A percentile compares a stretch with the other conserved stretches of the same genome.
These are phyloP conservation scores for Labroides dimidiatus DNA, from an alignment of 2,797 vertebrate genomes.

Conservation along the genomic window DNA sequence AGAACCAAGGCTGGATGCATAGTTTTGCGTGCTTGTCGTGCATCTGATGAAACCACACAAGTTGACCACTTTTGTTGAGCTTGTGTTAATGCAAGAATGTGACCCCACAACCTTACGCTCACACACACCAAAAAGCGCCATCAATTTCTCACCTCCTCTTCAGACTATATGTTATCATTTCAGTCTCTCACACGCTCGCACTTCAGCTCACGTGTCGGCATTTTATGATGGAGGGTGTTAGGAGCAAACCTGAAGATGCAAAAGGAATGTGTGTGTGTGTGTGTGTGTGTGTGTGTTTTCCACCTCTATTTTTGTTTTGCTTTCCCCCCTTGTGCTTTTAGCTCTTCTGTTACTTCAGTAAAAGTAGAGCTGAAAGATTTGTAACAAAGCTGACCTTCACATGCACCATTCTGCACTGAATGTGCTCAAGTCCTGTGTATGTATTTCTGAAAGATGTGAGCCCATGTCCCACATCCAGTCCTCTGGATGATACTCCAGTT, in stretches of 20 bases:
- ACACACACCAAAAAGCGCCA: constrained; percentile 6
- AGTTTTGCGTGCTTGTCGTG: background rate
- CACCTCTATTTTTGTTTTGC: background rate
- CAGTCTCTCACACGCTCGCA: constrained; percentile 8
- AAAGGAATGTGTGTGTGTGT: constrained; percentile 10
- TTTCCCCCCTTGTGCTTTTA: background rate
- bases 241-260: constrained; percentile 6
- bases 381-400: background rate
- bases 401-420: background rate
- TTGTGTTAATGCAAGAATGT: constrained; percentile 36
- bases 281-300: constrained; percentile 15
- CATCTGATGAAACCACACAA: background rate
- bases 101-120: constrained; percentile 3
- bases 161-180: constrained; percentile 2
- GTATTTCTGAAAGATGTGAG: constrained; percentile 1
- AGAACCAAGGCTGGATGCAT: background rate
- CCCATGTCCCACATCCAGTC: constrained; percentile 37
- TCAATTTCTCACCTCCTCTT: constrained; percentile 10
- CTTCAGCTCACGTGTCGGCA: background rate
- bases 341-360: background rate
- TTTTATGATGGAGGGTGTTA: constrained; percentile 20
- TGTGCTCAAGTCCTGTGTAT: constrained; percentile 26
- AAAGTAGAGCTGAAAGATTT: background rate
- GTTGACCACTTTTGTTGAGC: constrained; percentile 18
- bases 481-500: constrained; percentile 25